Conservation (phyloP, 2,113 vertebrate species). For the Lophius piscatorius region DNA sequence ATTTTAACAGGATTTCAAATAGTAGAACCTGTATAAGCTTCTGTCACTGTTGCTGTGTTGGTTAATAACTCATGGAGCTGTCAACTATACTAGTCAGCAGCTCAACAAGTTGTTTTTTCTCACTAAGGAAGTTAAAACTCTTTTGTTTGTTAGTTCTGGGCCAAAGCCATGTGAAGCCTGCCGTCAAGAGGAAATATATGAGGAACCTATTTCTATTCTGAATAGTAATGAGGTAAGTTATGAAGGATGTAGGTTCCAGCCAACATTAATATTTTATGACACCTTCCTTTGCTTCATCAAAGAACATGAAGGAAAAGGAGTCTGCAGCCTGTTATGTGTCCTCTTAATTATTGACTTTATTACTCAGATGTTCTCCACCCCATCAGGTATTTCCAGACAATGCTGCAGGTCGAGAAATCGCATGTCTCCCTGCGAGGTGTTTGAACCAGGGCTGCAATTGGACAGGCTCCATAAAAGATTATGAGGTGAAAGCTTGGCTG, state of each 20-base stretch:
- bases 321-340: slow-evolving; percentile 12
- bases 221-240: slow-evolving; percentile 78
- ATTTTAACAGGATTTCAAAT: too few relatives aligned
- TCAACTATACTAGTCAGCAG: too few relatives aligned
- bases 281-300: not conserved
- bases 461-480: slow-evolving; percentile 92
- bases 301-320: not conserved
- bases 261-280: slow-evolving; percentile 1
- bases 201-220: slow-evolving; percentile 88
- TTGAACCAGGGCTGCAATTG: slow-evolving; percentile 85
- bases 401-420: slow-evolving; percentile 91
- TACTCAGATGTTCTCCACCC: not conserved
- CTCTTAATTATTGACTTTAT: not conserved
- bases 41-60: too few relatives aligned
- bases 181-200: slow-evolving; percentile 89
- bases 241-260: not conserved
- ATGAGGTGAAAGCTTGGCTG: slow-evolving; percentile 81
- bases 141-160: slow-evolving; percentile 81
- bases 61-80: too few relatives aligned
- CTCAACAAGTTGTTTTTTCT: too few relatives aligned
- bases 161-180: slow-evolving; percentile 92
- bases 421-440: slow-evolving; percentile 88
- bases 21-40: too few relatives aligned
- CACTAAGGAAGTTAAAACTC: slow-evolving; percentile 2
- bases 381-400: slow-evolving; percentile 90